Evolutionary conservation across 2,888 invertebrate species (phyloP), one percentile per base, ranked within the genome.

Genomic region (Pimpla rufipes): DNA sequence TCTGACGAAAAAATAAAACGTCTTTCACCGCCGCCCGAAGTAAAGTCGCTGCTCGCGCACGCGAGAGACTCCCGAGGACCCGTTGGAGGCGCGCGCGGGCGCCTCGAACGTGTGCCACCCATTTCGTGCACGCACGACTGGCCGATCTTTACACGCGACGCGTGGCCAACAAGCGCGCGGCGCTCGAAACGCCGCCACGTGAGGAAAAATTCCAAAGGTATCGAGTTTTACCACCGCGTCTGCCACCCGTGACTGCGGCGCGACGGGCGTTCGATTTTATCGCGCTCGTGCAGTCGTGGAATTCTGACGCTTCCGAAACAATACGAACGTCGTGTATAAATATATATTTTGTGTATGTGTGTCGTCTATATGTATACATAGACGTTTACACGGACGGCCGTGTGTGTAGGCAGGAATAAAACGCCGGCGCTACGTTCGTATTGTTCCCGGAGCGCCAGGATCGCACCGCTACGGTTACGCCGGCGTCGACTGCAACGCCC

Each of bases 91-190:
- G 29, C 29, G 8, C 16, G 16, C 8, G n/a, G 37, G 1, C 62
- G 29, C 21, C 62, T 16, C 21, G 52, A 59, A 73, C 45, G 71
- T 57, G 42, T 73, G 35, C 59, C 29, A 73, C 16, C 71, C 71
- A 73, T 73, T 59, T 45, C 29, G 21, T 23, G 59, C 23, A 59
- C 71, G 71, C 71, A 73, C 71, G 71, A 73, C 16, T 59, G 71
- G 71, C n/a, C 29, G 29, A 55, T 42, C 71, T 57, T 59, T 73
- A 59, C 59, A n/a, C 29, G 11, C 23, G 45, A 5, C 29, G 29
- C 52, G 21, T 73, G 21, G 8, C 13, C 21, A 29, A 29, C 29
- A 29, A 29, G 13, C 37, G 4, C 7, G 21, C 35, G 13, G 16
- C 50, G 11, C 16, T 59, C 18, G 57, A 45, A 57, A 45, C 45